Base-by-base conservation (phyloP, 2,797 vertebrate species). In the Platyrinchus mystaceus region DNA sequence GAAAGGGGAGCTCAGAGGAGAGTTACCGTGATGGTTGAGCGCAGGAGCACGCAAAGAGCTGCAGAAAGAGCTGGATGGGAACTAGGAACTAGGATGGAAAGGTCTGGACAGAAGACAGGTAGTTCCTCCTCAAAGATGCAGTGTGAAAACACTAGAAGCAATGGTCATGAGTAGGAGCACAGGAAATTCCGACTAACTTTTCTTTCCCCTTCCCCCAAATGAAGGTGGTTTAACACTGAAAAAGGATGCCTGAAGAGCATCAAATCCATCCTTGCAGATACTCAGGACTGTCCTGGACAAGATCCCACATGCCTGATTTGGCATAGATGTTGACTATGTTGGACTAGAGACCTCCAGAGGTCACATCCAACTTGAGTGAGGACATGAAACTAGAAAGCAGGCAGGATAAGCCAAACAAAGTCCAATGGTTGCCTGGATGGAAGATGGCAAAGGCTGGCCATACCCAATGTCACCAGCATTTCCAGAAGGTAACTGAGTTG, bases 21-120 rank as follows among this genome's bases (percentile, higher is more conserved):
- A 56, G 21, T 18, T 74, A 10, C 37, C 4, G 5, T 6, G 39
- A 4, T 13, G n/a, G 24, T 5, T 0, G 0, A 27, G 59, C 19
- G 17, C 39, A 63, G 59, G 21, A 79, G 49, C 39, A 47, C 10
- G 30, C 0, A 0, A 75, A 34, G 49, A 64, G 55, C 59, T 2
- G 0, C 36, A 37, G 55, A 30, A 19, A 18, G 19, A 86, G 34
- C 21, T 62, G 73, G 17, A 52, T 52, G 50, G 50, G 50, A 52
- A 30, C 27, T 50, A 50, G 49, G 9, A 50, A 50, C 11, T 15
- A 3, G 37, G 16, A 15, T 56, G 41, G 32, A 10, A 23, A 69
- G 20, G 9, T 22, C 50, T 76, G 63, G 52, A 8, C 2, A 7
- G 30, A 39, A 46, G 47, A n/a, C 37, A 66, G 47, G 18, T 39